Evolutionary conservation across 1,140 invertebrate genomes (phyloP), one percentile per base, ranked within the genome.

Genomic region (Dufourea novaeangliae): DNA sequence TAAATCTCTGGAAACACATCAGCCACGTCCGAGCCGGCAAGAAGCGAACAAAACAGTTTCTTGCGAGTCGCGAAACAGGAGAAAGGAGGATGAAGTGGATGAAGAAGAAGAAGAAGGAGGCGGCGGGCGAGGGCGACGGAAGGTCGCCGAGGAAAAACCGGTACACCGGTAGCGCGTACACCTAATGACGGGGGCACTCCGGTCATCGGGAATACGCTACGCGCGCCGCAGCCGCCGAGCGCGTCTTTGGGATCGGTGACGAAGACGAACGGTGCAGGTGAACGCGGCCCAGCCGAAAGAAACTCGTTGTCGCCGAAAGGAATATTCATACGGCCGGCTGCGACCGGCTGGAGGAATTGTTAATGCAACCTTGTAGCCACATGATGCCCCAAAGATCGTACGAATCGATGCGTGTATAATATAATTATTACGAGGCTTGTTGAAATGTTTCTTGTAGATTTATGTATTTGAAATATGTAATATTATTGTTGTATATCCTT

Each of bases 211-310:
- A n/a, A 74, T 71, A 71, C 54, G 50, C 79, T 54, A 29, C 63
- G 39, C 69, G n/a, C n/a, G n/a, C n/a, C n/a, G n/a, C n/a, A n/a
- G n/a, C n/a, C n/a, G n/a, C n/a, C n/a, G n/a, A n/a, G n/a, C 68
- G 62, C 68, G 66, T 75, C 75, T 37, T 83, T 75, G 71, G 27
- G 32, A 68, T 41, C 69, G 37, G 57, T 83, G 85, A 86, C 85
- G 84, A 86, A 83, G 84, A 86, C 84, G 78, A 86, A 86, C 85
- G 75, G 75, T 84, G 27, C 73, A 29, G 62, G 41, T 70, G 75
- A 64, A 57, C 62, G 37, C 34, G 50, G 14, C 14, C 14, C 61
- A 37, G 34, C 54, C 71, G 39, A 67, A 80, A 83, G 57, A 83
- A 79, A 72, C 67, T 54, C 27, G 32, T 73, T 68, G 77, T 78